These are phyloP conservation scores for Drosophila siamana DNA, from an alignment of 2,888 invertebrate genomes.

Conservation along the genomic window DNA sequence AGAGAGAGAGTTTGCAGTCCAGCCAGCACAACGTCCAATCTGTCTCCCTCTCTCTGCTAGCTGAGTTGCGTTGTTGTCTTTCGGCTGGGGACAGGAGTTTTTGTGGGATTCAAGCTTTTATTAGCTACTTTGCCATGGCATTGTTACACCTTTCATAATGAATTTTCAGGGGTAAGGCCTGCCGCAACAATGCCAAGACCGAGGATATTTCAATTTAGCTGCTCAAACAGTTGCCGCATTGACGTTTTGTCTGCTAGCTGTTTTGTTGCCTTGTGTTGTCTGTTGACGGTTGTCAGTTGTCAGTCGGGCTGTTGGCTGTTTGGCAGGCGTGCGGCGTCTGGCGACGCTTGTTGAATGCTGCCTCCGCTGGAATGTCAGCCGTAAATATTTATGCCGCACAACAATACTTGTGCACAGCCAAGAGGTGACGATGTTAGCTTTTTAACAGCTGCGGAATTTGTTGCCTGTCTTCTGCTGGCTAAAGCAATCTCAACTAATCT, in stretches of 20 bases:
- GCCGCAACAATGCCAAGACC: constrained; percentile 73
- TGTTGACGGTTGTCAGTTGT: constrained; percentile 35
- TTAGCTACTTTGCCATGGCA: constrained; percentile 75
- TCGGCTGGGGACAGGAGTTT: constrained; percentile 19
- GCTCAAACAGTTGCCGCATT: constrained; percentile 79
- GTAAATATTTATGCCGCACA: constrained; percentile 77
- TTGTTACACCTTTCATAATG: constrained; percentile 78
- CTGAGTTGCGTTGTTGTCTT: constrained; percentile 18
- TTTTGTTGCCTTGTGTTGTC: neutral
- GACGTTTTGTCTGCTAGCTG: constrained; percentile 66
- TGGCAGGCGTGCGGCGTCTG: constrained; percentile 27
- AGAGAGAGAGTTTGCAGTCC: constrained; percentile 31
- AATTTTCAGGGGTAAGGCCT: constrained; percentile 52
- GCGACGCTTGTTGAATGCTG: constrained; percentile 50
- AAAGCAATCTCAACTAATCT: constrained; percentile 73
- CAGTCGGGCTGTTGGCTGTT: constrained; percentile 21
- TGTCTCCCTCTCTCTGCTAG: neutral
- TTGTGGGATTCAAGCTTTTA: constrained; percentile 65
- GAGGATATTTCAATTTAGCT: constrained; percentile 79
- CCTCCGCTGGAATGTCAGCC: constrained; percentile 64
- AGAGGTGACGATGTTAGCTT: constrained; percentile 78
- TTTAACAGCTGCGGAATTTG: constrained; percentile 79
- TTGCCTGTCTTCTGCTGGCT: constrained; percentile 61
- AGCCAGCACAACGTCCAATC: neutral
- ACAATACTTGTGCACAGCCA: constrained; percentile 53